Base-by-base conservation (phyloP, 2,113 vertebrate species). In the Mixornis gularis region DNA sequence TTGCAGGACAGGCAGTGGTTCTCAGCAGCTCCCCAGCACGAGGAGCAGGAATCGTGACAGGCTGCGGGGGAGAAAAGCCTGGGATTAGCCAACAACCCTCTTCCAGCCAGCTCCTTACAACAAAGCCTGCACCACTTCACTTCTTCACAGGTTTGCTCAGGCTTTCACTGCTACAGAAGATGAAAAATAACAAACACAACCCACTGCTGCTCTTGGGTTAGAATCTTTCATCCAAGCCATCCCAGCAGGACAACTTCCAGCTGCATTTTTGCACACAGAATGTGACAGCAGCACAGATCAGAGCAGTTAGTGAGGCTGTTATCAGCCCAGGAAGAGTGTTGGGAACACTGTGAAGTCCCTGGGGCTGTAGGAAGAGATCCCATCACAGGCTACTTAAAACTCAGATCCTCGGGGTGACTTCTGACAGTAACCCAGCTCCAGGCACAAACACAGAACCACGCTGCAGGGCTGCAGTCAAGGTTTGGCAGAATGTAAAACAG, bases 31-130 rank as follows among this genome's bases (percentile, higher is more conserved):
- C 99, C 99, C 36, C 83, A 94, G 90, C 99, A 99, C 0, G 95
- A 89, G 1, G 97, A 98, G 69, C 99, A 99, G 20, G 98, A 98
- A 71, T 97, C 85, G 0, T 99, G 98, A 78, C 99, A 99, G 79
- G 88, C 99, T 99, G 96, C 19, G 92, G 76, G 65, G 68, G 69
- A 91, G 38, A 59, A 84, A 71, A 43, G 48, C 0, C 11, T 15
- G 34, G 46, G 52, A 36, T 94, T 74, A 92, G 83, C 74, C 40
- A 93, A 15, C 22, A 27, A 10, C 3, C 10, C 3, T 3, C 30
- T 56, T 7, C 53, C 48, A 69, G 5, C 5, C 13, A 29, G 34
- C 40, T 40, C 87, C 43, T 53, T 5, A 52, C 69, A 93, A 16
- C 9, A 3, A 55, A 34, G 38, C 46, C 56, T 51, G 78, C 63